Percentiles rank a stretch among this genome's conserved stretches.
Evolutionary conservation across 1,140 invertebrate genomes (phyloP).

Genomic region (Micrasema minimum): DNA sequence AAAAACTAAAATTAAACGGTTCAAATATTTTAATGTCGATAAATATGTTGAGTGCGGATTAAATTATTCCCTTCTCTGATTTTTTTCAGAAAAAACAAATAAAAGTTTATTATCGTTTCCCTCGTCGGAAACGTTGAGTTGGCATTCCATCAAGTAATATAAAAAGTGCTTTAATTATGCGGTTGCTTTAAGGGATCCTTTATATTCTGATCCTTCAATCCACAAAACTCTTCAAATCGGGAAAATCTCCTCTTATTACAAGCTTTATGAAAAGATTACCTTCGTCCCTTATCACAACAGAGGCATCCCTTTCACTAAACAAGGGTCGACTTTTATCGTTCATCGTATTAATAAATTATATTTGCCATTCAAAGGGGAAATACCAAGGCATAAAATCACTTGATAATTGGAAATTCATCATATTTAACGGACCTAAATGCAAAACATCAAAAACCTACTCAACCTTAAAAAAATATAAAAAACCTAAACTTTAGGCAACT

Average conservation of each 20-base stretch:
- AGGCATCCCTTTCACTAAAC: constrained; percentile 10
- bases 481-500: no score
- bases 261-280: constrained; percentile 51
- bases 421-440: neutral
- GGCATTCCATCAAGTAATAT: constrained; percentile 5
- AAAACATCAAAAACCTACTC: no score
- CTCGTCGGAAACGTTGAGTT: neutral
- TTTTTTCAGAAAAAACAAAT: no score
- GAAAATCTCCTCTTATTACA: constrained; percentile 44
- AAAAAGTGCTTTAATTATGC: constrained; percentile 26
- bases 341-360: constrained; percentile 28
- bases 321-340: constrained; percentile 24
- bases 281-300: constrained; percentile 42
- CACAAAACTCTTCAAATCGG: constrained; percentile 37
- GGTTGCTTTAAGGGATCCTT: constrained; percentile 16
- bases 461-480: no score
- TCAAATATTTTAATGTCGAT: no score
- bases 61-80: no score
- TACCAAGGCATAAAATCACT: neutral
- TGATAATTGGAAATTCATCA: neutral
- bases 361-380: constrained; percentile 29
- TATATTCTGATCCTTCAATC: constrained; percentile 42
- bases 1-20: no score
- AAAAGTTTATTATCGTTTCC: no score
- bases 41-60: no score